Evolutionary conservation across 1,140 invertebrate genomes (phyloP), one percentile per base, ranked within the genome.

Genomic region (Cecropterus lyciades): DNA sequence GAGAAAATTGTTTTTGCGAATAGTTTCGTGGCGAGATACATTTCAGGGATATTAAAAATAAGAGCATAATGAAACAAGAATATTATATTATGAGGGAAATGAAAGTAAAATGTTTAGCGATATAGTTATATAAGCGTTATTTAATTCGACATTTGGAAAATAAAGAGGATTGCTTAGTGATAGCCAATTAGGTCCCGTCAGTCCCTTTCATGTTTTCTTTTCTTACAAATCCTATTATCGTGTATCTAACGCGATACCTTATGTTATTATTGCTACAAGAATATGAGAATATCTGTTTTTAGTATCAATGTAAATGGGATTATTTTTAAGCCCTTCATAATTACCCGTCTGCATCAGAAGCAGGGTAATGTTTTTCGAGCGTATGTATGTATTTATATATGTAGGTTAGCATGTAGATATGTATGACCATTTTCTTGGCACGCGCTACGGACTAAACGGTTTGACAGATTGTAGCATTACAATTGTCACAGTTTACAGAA

Each of bases 1-100:
- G 33, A 40, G 52, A 55, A 55, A 55, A 55, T 55, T 55, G 52
- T 55, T 55, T n/a, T 55, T 20, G 33, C 52, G 33, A 55, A 55
- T 55, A 55, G 52, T 55, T 55, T 55, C 15, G 33, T 55, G 5
- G 45, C 45, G 45, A 20, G 9, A 46, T 46, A 46, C 13, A 52
- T 52, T 52, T 52, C 30, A 30, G 27, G 24, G 24, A 33, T 52
- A 52, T 52, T 52, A 52, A 52, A 37, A 52, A 33, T 15, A n/a
- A 16, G 30, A 27, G 13, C 14, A 53, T 53, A 33, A 53, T 15
- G 51, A 53, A 11, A 33, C 51, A 14, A 27, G 51, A 53, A 53
- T 37, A 30, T 53, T 53, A 53, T 53, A 20, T 16, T 15, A 53
- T 27, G 13, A 53, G 51, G 14, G 13, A 53, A 53, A 37, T 37